Evolutionary conservation across 2,113 vertebrate species (phyloP).

Genomic region (Hypomesus transpacificus): DNA sequence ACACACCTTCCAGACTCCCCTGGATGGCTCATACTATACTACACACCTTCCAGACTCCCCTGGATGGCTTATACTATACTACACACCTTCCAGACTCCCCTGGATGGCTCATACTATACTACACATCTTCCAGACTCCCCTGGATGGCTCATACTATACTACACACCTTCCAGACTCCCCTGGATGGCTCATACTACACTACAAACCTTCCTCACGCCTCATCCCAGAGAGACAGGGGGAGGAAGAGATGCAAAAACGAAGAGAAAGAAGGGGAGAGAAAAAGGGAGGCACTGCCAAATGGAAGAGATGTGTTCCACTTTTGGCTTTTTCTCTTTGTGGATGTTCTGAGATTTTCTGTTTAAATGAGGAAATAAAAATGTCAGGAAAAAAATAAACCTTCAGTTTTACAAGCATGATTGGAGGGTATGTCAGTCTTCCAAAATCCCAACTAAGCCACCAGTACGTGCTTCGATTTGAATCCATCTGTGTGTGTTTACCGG

Average conservation of each 20-base stretch:
- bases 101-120: constrained; percentile 25
- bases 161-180: constrained; percentile 29
- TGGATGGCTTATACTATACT: constrained; percentile 25
- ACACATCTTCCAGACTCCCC: constrained; percentile 28
- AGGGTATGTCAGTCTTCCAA: too few relatives aligned
- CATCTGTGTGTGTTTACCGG: too few relatives aligned
- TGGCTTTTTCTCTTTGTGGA: too few relatives aligned
- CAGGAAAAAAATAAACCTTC: too few relatives aligned
- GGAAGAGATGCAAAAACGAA: neutral
- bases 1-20: constrained; percentile 29
- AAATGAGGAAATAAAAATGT: too few relatives aligned
- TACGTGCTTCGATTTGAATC: too few relatives aligned
- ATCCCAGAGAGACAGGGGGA: neutral
- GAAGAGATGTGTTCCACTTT: too few relatives aligned
- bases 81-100: constrained; percentile 29
- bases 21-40: constrained; percentile 25
- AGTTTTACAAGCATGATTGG: too few relatives aligned
- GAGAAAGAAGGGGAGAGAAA: neutral
- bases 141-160: constrained; percentile 25
- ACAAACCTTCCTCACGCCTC: constrained; percentile 53
- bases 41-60: constrained; percentile 29
- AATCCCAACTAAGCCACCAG: too few relatives aligned
- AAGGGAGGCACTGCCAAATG: too few relatives aligned
- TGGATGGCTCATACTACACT: constrained; percentile 26
- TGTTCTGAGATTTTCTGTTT: too few relatives aligned